Evolutionary conservation across 2,888 invertebrate species (phyloP).

Genomic region (Tridacna gigas): DNA sequence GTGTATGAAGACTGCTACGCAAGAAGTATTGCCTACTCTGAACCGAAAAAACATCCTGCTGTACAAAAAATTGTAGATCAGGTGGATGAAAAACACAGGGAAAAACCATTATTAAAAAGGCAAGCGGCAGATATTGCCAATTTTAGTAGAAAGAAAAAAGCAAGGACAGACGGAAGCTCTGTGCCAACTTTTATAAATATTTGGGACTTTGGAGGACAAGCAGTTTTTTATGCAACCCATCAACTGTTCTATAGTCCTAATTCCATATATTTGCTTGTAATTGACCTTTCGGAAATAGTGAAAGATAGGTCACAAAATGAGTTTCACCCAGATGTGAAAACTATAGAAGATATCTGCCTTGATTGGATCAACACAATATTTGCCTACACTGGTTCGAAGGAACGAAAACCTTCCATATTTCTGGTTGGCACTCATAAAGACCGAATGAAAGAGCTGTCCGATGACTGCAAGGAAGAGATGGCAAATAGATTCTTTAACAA

Average conservation of each 20-base stretch:
- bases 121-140: no score
- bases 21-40: neutral
- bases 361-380: conserved; percentile 41
- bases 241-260: conserved; percentile 22
- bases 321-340: neutral
- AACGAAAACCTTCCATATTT: conserved; percentile 32
- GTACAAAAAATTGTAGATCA: no score
- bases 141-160: neutral
- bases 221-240: conserved; percentile 37
- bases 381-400: conserved; percentile 26
- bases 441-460: neutral
- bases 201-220: conserved; percentile 42
- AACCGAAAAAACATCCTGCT: no score
- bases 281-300: conserved; percentile 8
- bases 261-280: conserved; percentile 23
- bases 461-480: neutral
- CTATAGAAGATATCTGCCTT: conserved; percentile 8
- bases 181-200: conserved; percentile 3
- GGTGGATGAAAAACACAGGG: no score
- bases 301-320: neutral
- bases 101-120: no score
- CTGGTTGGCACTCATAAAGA: conserved; percentile 49
- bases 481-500: neutral
- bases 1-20: neutral
- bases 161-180: no score